Conservation (phyloP, 2,888 invertebrate genomes). For the Pharmacophagus antenor region DNA sequence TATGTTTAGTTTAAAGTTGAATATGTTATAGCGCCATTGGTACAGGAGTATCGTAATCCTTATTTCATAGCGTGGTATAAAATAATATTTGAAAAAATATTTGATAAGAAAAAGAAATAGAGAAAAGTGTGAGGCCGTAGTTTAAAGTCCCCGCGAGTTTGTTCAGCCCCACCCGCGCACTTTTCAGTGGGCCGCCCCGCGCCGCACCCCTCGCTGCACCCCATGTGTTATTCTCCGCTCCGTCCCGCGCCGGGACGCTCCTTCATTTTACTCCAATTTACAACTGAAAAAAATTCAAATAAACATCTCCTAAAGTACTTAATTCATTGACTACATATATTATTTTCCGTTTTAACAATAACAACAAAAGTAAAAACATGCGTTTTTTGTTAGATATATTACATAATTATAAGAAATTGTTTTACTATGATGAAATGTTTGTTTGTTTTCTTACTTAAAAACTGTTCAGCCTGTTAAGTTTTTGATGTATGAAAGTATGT, state of each 20-base stretch:
- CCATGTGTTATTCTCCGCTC: constrained; percentile 67
- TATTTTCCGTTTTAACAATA: constrained; percentile 36
- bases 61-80: background rate
- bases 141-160: constrained; percentile 79
- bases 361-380: background rate
- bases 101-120: constrained; percentile 32
- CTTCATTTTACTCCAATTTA: constrained; percentile 81
- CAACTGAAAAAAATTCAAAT: constrained; percentile 76
- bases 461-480: no score
- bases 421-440: background rate
- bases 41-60: background rate
- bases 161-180: constrained; percentile 81
- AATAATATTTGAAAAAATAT: background rate
- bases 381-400: background rate
- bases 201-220: constrained; percentile 74
- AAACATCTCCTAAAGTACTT: constrained; percentile 70
- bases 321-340: constrained; percentile 33
- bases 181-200: constrained; percentile 77
- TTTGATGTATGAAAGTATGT: no score
- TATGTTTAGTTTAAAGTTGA: background rate
- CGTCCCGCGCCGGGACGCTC: constrained; percentile 75
- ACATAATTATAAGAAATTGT: background rate
- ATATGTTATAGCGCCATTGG: background rate
- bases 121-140: constrained; percentile 42
- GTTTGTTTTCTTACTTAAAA: no score